These are phyloP conservation scores for Drosophila peninsularis DNA, from an alignment of 2,888 invertebrate genomes.

Conservation along the genomic window DNA sequence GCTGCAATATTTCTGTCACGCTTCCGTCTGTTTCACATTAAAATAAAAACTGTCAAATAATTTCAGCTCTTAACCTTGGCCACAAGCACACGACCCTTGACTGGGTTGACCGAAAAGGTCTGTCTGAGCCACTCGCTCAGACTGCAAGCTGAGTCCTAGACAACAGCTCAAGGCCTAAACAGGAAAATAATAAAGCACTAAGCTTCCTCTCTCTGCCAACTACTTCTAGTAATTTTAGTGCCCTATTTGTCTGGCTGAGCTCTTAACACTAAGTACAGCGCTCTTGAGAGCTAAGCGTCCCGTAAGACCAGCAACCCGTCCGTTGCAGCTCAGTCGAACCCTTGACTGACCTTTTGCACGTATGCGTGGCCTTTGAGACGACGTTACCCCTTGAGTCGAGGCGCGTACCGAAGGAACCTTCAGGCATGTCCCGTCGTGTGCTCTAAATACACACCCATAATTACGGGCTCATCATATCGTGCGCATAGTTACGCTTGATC, in stretches of 20 bases:
- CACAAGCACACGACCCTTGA: neutral
- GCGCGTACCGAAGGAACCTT: neutral
- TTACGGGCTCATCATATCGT: slow-evolving; percentile 63
- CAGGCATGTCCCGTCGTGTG: slow-evolving; percentile 59
- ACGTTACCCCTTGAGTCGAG: neutral
- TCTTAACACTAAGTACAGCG: slow-evolving; percentile 2
- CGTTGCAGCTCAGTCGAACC: neutral
- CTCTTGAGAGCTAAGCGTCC: slow-evolving; percentile 7
- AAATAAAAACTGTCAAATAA: neutral
- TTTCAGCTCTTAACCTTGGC: neutral
- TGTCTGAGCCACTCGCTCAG: neutral
- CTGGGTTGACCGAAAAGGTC: neutral
- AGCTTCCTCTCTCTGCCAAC: neutral
- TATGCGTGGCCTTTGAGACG: slow-evolving; percentile 20
- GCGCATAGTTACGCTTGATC: slow-evolving; percentile 71
- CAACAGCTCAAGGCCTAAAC: neutral
- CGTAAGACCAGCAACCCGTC: slow-evolving; percentile 7
- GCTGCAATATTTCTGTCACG: neutral
- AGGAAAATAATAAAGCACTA: neutral
- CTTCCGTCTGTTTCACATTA: neutral
- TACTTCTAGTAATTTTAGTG: neutral
- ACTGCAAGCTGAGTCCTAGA: slow-evolving; percentile 9
- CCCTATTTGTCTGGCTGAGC: slow-evolving; percentile 1
- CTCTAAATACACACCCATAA: slow-evolving; percentile 64
- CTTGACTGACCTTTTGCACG: slow-evolving; percentile 28